Evolutionary conservation across 2,888 invertebrate genomes (phyloP).

Genomic region (Cantharis rufa): DNA sequence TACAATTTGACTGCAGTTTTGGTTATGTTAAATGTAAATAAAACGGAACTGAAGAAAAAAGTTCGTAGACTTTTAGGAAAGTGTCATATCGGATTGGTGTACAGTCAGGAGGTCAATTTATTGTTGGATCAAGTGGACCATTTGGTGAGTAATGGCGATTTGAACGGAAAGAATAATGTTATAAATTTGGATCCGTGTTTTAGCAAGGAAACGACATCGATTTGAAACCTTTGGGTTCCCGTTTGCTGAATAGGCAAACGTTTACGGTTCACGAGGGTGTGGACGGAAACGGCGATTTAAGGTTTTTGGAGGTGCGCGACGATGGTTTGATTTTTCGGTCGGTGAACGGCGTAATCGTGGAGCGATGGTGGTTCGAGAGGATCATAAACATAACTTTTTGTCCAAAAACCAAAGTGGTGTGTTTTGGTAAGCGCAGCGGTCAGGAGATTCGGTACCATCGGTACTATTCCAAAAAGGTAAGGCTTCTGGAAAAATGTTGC

Average conservation of each 20-base stretch:
- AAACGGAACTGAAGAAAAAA: constrained; percentile 84
- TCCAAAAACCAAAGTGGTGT: constrained; percentile 95
- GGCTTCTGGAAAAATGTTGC: neutral
- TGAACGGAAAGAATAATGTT: neutral
- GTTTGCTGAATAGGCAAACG: constrained; percentile 93
- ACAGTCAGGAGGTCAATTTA: constrained; percentile 97
- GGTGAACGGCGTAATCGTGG: constrained; percentile 83
- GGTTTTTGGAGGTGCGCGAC: constrained; percentile 94
- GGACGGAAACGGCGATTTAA: constrained; percentile 87
- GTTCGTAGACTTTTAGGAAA: constrained; percentile 91
- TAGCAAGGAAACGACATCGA: constrained; percentile 98
- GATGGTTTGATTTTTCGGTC: constrained; percentile 89
- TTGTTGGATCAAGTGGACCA: constrained; percentile 93
- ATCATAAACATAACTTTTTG: constrained; percentile 99
- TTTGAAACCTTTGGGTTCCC: constrained; percentile 91
- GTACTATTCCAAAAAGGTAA: constrained; percentile 97
- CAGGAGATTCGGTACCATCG: constrained; percentile 95
- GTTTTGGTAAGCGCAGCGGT: constrained; percentile 94
- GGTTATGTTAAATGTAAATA: constrained; percentile 87
- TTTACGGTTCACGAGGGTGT: constrained; percentile 97
- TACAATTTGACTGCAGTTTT: constrained; percentile 96
- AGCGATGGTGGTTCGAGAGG: constrained; percentile 99
- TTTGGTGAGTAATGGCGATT: constrained; percentile 65
- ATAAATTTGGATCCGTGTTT: constrained; percentile 28
- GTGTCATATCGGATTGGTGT: constrained; percentile 96